Base-by-base conservation (phyloP, 2,797 vertebrate genomes). In the Phalanger gymnotis region DNA sequence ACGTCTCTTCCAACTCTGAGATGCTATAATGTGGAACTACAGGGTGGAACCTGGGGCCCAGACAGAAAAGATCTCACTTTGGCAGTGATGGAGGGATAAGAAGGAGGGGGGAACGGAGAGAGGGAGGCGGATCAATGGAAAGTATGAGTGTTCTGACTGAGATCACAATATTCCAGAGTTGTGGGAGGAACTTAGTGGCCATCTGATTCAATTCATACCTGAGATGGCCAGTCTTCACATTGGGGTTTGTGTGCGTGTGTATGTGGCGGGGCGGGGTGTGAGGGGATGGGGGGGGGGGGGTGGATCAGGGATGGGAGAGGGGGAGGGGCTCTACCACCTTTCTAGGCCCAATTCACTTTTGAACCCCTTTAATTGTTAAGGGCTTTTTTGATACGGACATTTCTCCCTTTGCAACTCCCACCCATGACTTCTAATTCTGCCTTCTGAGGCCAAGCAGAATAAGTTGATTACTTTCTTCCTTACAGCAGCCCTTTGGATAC, bases 81-180 rank as follows among this genome's bases (percentile, higher is more conserved):
- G 73, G 73, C 73, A 97, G 96, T 90, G 92, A 95, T 19, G 13
- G 92, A 53, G 5, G 66, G 73, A 87, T 87, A 40, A 27, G 40
- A 51, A 7, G n/a, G n/a, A 25, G 66, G n/a, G n/a, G 31, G 66
- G 7, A 40, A 40, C 2, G 73, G 73, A 73, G 61, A n/a, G 34
- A n/a, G 61, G n/a, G n/a, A 12, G 1, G 1, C 12, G 19, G 73
- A 87, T 87, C 73, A 87, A 47, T 87, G 73, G 73, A 87, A 87
- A 87, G 40, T 87, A 47, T 87, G 73, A 87, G 40, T 40, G 0
- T 87, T 51, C 19, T 22, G n/a, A 47, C n/a, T 81, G 73, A 87
- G 73, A 87, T 87, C 73, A 87, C 73, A 27, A 87, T 47, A 87
- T 87, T 47, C 73, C 73, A 87, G 22, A 51, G 73, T 11, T 47